A percentile compares a stretch with the other conserved stretches of the same genome.
Evolutionary conservation across 2,797 vertebrate species (phyloP).

Genomic region (Aeoliscus strigatus): DNA sequence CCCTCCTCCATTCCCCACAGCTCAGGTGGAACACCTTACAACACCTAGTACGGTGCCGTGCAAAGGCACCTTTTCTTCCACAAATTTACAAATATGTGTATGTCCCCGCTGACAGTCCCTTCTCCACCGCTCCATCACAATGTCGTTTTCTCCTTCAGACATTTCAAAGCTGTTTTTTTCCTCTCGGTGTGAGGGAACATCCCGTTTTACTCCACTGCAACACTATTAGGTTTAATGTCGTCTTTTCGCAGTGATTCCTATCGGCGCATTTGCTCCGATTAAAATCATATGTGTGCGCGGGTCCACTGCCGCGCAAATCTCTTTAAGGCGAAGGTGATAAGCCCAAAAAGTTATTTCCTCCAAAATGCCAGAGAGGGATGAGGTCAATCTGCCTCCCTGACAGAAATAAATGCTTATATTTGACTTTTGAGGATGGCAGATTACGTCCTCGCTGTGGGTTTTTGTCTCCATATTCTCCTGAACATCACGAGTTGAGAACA

Average conservation of each 20-base stretch:
- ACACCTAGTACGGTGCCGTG: too few relatives aligned
- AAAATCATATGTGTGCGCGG: constrained; percentile 41
- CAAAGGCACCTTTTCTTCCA: too few relatives aligned
- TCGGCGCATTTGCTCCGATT: constrained; percentile 39
- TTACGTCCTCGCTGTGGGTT: constrained; percentile 10
- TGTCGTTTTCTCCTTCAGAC: constrained; percentile 31
- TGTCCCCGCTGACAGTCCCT: too few relatives aligned
- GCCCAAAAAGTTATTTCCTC: constrained; percentile 44
- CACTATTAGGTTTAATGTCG: constrained; percentile 28
- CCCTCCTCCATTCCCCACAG: too few relatives aligned
- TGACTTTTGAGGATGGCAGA: constrained; percentile 10
- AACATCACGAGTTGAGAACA: constrained; percentile 16
- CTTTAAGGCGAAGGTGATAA: constrained; percentile 41
- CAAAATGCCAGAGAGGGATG: constrained; percentile 26
- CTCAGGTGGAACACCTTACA: too few relatives aligned
- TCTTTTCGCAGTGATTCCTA: constrained; percentile 19
- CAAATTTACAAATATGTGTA: too few relatives aligned
- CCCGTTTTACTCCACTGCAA: constrained; percentile 24
- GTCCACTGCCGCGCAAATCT: constrained; percentile 26
- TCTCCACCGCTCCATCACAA: constrained; percentile 14
- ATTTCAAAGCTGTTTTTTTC: constrained; percentile 21
- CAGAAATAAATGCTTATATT: constrained; percentile 21
- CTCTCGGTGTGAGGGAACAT: constrained; percentile 9
- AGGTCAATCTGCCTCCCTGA: constrained; percentile 38
- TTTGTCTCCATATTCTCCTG: constrained; percentile 6